Percentiles rank a stretch among this genome's conserved stretches.
Conservation (phyloP, 2,113 vertebrate genomes). For the Pterocles orientalis region DNA sequence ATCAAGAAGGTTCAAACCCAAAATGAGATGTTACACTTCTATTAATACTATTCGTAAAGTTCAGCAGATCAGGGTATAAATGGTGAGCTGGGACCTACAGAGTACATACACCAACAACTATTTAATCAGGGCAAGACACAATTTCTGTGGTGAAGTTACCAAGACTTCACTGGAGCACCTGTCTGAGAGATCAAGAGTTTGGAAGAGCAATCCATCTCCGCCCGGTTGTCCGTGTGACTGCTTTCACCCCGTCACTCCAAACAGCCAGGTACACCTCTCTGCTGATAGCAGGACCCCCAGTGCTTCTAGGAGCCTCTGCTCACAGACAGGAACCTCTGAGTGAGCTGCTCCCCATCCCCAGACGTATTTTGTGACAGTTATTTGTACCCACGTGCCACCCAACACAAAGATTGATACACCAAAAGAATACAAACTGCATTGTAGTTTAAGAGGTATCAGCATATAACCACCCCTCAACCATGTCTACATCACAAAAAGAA, state of each 20-base stretch:
- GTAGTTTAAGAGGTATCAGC: neutral
- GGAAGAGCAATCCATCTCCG: neutral
- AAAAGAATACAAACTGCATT: neutral
- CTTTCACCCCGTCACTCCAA: neutral
- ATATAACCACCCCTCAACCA: neutral
- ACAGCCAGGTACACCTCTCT: neutral
- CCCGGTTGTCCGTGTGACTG: neutral
- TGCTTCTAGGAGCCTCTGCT: neutral
- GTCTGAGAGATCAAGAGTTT: neutral
- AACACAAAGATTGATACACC: neutral
- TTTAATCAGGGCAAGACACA: neutral
- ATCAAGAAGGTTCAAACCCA: neutral
- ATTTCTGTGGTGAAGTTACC: neutral
- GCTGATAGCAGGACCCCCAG: fast-evolving
- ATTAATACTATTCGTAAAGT: neutral
- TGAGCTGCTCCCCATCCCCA: fast-evolving
- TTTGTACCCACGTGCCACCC: neutral
- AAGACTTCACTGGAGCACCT: neutral
- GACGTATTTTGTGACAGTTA: neutral
- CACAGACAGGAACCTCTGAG: neutral
- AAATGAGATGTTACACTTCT: neutral
- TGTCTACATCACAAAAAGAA: fast-evolving
- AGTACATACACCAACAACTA: neutral
- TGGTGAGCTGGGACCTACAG: neutral
- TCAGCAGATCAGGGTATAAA: neutral